Evolutionary conservation across 2,797 vertebrate genomes (phyloP), one percentile per base, ranked within the genome.

Genomic region (Loris lydekkerianus): DNA sequence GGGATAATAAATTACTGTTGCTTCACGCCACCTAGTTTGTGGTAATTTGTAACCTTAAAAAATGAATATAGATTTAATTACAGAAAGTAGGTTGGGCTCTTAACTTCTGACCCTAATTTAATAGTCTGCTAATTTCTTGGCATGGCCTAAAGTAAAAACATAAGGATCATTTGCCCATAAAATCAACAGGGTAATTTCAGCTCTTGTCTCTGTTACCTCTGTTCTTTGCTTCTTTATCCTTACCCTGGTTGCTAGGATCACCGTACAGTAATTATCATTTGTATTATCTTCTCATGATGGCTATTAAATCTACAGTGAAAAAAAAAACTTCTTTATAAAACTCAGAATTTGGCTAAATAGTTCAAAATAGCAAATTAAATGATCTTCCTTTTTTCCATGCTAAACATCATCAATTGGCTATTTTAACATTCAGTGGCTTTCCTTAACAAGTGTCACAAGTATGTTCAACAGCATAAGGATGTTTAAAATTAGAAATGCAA

Each of bases 401-500:
- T 91, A 34, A 92, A 61, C 25, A 69, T 21, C 40, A 90, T 11
- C n/a, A 82, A 87, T 67, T 82, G 76, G 60, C 73, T 97, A 90
- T 85, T 96, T 94, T 89, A 94, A 90, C 31, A 92, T 93, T 56
- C 86, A 75, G 23, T 87, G 61, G 40, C 65, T 89, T 91, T 83
- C 53, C 92, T 92, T 69, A 93, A 72, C 29, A 89, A 80, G 27
- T 61, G 27, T 37, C 43, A 10, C 14, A 92, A 40, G 40, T 91
- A 80, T 56, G 94, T 95, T 94, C 75, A 86, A 84, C 13, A 94
- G 23, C 37, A 60, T 80, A 73, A 91, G 61, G 31, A 93, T 63
- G 77, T 46, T 91, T 96, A 96, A 95, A 94, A 90, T 72, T 93
- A 94, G 58, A 75, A 94, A 91, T 72, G 7, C 65, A 91, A 93